phyloP scores from a whole-genome alignment of 2,888 invertebrate species.

The Psylliodes chrysocephalus region DNA sequence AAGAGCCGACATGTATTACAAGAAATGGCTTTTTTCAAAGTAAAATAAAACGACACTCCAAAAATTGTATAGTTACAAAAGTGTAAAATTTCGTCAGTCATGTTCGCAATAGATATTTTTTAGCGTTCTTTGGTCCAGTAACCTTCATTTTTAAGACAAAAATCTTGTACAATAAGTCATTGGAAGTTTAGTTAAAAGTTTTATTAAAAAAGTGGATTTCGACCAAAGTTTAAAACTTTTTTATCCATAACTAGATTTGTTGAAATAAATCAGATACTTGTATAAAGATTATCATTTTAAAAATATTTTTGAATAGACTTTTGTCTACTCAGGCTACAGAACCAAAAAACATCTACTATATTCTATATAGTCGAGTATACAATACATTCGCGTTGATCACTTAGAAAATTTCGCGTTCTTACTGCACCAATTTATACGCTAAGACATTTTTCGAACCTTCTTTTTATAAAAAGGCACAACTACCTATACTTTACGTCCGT shows the following conservation, averaged over 20 bases:
- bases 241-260: too few relatives aligned
- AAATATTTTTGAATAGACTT: too few relatives aligned
- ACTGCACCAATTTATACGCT: constrained; percentile 32
- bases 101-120: constrained; percentile 46
- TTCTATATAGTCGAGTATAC: constrained; percentile 50
- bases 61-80: constrained; percentile 61
- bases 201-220: too few relatives aligned
- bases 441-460: constrained; percentile 35
- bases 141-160: too few relatives aligned
- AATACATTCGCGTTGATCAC: constrained; percentile 53
- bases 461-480: constrained; percentile 58
- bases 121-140: not conserved
- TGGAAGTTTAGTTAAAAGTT: too few relatives aligned
- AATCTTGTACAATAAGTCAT: too few relatives aligned
- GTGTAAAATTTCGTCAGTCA: constrained; percentile 60
- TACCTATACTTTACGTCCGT: constrained; percentile 57
- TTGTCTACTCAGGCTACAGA: not conserved
- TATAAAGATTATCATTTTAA: too few relatives aligned
- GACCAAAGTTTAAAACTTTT: too few relatives aligned
- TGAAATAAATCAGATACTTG: too few relatives aligned
- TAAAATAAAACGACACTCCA: constrained; percentile 59
- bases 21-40: constrained; percentile 58
- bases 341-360: constrained; percentile 2
- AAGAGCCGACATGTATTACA: constrained; percentile 51
- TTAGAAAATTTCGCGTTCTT: constrained; percentile 35